These are phyloP conservation scores for Cossypha dichroa DNA, from an alignment of 2,797 vertebrate genomes.

Conservation along the genomic window DNA sequence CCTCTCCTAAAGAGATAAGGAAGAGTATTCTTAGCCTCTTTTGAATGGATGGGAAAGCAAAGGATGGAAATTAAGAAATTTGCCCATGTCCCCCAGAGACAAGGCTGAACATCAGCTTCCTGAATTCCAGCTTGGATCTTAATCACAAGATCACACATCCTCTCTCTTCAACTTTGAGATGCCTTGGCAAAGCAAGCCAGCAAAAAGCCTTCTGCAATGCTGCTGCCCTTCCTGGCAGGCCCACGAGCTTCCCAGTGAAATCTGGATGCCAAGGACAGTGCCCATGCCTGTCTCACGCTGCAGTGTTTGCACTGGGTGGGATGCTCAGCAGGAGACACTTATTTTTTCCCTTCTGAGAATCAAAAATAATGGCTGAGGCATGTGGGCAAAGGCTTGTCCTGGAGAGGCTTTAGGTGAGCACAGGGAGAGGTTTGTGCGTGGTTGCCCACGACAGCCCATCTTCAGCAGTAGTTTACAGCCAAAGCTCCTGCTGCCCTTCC, in stretches of 20 bases:
- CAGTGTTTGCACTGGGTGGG: not conserved
- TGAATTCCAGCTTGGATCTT: not conserved
- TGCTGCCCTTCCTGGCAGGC: not conserved
- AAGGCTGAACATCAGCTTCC: not conserved
- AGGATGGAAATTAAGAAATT: not conserved
- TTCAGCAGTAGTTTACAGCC: conserved; percentile 1
- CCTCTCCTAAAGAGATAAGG: not conserved
- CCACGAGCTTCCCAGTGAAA: not conserved
- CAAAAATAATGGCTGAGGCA: not conserved
- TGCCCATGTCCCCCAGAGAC: not conserved
- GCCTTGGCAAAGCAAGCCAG: not conserved
- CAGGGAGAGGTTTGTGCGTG: not conserved
- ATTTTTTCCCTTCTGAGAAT: not conserved
- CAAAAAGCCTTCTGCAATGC: not conserved
- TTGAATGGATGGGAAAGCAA: not conserved
- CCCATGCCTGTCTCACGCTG: not conserved
- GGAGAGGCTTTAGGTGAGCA: not conserved
- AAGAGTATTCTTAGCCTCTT: not conserved
- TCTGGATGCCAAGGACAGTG: not conserved
- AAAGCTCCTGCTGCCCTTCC: conserved; percentile 33
- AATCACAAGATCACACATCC: not conserved
- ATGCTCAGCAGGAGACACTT: not conserved
- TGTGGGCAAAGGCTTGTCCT: not conserved
- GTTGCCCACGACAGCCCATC: not conserved
- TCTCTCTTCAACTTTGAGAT: not conserved